Evolutionary conservation across 2,888 invertebrate genomes (phyloP).

Genomic region (Cecidostiba fungosa): DNA sequence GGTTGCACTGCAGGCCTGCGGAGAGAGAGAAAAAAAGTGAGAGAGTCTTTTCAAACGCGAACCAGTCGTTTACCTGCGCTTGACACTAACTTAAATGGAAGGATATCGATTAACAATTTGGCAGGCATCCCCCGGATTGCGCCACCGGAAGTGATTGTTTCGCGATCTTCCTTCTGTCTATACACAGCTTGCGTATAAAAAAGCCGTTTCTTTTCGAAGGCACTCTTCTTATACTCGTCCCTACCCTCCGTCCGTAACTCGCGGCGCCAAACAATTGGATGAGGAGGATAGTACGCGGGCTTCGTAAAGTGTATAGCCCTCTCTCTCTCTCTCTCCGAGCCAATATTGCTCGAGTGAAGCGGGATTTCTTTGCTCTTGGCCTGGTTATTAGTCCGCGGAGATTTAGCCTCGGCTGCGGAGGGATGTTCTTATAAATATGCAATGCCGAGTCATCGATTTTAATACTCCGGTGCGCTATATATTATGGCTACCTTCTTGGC

Average conservation of each 20-base stretch:
- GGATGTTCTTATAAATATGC: constrained; percentile 39
- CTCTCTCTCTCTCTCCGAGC: neutral
- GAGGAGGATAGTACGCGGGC: neutral
- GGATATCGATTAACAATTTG: constrained; percentile 62
- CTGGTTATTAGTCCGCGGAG: neutral
- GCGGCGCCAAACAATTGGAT: neutral
- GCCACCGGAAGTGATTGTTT: constrained; percentile 43
- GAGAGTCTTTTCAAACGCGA: constrained; percentile 7
- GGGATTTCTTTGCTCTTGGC: neutral
- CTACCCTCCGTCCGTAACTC: no score
- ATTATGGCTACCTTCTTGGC: neutral
- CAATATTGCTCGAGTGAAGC: neutral
- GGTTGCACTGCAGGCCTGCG: neutral
- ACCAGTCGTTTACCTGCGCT: constrained; percentile 51
- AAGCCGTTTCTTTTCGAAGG: neutral
- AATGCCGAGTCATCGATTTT: constrained; percentile 27
- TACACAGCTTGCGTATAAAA: neutral
- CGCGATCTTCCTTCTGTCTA: constrained; percentile 24
- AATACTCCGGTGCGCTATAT: neutral
- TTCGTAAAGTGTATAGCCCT: neutral
- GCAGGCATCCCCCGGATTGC: constrained; percentile 26
- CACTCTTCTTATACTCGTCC: neutral
- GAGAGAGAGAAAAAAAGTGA: constrained; percentile 4
- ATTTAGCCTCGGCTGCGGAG: neutral
- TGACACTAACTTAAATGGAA: constrained; percentile 57